These are phyloP conservation scores for Acanthosepion pharaonis DNA, from an alignment of 2,888 invertebrate species.

Conservation along the genomic window DNA sequence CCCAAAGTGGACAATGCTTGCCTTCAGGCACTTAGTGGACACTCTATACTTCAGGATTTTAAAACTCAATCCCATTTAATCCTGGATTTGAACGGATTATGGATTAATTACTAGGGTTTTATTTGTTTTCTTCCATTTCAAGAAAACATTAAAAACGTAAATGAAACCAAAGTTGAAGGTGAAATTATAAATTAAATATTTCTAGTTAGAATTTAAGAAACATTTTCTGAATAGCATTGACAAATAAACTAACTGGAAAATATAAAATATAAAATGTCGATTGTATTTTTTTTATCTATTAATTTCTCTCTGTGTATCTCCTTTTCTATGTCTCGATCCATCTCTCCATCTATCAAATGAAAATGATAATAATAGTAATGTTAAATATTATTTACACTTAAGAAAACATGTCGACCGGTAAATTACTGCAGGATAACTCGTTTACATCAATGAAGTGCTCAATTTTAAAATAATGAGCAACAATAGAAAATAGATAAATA, in stretches of 20 bases:
- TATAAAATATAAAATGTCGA: neutral
- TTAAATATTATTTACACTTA: too few relatives aligned
- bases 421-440: too few relatives aligned
- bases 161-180: neutral
- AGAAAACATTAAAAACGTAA: neutral
- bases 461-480: too few relatives aligned
- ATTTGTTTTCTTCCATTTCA: neutral
- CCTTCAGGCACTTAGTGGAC: conserved; percentile 1
- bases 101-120: neutral
- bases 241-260: neutral
- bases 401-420: too few relatives aligned
- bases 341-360: neutral
- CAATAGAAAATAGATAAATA: too few relatives aligned
- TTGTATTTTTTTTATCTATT: neutral
- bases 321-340: neutral
- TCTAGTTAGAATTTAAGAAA: neutral
- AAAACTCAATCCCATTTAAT: neutral
- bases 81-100: neutral
- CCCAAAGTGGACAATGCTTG: neutral
- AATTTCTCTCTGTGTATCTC: neutral
- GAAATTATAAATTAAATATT: neutral
- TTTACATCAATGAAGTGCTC: too few relatives aligned
- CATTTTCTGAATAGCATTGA: neutral
- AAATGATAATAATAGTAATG: too few relatives aligned
- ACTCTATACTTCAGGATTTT: neutral